Evolutionary conservation across 2,113 vertebrate genomes (phyloP), one percentile per base, ranked within the genome.

Genomic region (Vombatus ursinus): DNA sequence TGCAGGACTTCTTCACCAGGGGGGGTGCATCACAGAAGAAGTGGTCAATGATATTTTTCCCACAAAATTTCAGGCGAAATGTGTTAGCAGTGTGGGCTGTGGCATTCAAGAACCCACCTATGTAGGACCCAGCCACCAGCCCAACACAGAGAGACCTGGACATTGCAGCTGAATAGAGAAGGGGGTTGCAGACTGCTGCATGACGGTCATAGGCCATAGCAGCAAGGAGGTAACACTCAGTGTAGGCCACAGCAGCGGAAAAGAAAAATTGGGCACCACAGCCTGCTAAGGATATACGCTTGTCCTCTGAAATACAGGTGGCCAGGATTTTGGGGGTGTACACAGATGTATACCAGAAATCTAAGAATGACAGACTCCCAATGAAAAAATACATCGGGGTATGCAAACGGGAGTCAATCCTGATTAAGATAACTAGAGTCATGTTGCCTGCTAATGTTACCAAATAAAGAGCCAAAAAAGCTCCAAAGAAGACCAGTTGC

Each of bases 381-480:
- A 51, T 96, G 90, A 98, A 98, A 95, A 98, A 97, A 51, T 98
- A 97, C 97, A 96, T 97, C 11, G 97, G 97, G 0, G 91, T 98
- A 28, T 97, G 96, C 11, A 98, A 95, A 23, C 0, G 19, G 26
- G 97, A 95, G 51, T 97, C 96, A 8, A 2, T 11, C 3, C 0
- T 0, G 48, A 98, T 98, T 93, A 97, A 90, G 10, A 77, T 10
- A 2, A 98, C 93, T 26, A 98, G 52, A 10, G 93, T 96, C 53
- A 98, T 61, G 90, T 97, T 98, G 0, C 98, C 97, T 0, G 52
- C 37, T 0, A 97, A 89, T 1, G 93, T 97, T 4, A 89, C 22
- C 53, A 97, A 3, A 8, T 97, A 97, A 50, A 96, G 47, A 0
- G 6, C 50, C 44, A 96, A 89, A 96, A 98, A 98, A 52, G 97